Evolutionary conservation across 2,888 invertebrate genomes (phyloP), one percentile per base, ranked within the genome.

Genomic region (Drosophila recens): DNA sequence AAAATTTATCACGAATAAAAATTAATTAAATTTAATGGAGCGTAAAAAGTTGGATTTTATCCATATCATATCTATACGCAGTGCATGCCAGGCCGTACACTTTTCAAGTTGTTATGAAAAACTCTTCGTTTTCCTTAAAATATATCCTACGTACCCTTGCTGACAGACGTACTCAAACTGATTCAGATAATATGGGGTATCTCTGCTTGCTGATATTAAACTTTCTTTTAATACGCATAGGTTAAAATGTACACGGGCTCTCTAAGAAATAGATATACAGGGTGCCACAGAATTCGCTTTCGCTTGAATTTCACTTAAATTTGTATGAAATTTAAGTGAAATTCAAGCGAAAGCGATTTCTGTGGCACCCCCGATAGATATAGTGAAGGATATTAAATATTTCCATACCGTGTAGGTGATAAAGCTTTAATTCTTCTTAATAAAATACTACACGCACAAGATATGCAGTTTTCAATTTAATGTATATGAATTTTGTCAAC

Each of bases 1-100:
- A 81, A 80, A 81, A 81, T 79, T 70, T 75, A 75, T 84, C 70
- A 68, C 73, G 68, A 82, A 81, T 82, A 73, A 82, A 87, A 87
- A 84, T 87, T 83, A 83, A 83, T 83, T 87, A 85, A 83, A 79
- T 85, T 87, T 79, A 82, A 87, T 87, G 85, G 79, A 87, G 71
- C 75, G 68, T 74, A 82, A 82, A 87, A 72, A 84, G 73, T 85
- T 67, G 45, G 15, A 59, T 63, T 57, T 40, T 54, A 62, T 40
- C 45, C 42, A 51, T 67, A 43, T 48, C 43, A 59, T 40, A 59
- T 38, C 48, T 49, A 40, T 36, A 40, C 30, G 13, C 20, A 49
- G 43, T 33, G n/a, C n/a, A 34, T 43, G 56, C 6, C 33, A 56
- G 23, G 8, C 23, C n/a, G 56, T 20, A 45, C 15, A 36, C 52